These are phyloP conservation scores for Eurystomus glaucurus DNA, from an alignment of 2,797 vertebrate species.

Conservation along the genomic window DNA sequence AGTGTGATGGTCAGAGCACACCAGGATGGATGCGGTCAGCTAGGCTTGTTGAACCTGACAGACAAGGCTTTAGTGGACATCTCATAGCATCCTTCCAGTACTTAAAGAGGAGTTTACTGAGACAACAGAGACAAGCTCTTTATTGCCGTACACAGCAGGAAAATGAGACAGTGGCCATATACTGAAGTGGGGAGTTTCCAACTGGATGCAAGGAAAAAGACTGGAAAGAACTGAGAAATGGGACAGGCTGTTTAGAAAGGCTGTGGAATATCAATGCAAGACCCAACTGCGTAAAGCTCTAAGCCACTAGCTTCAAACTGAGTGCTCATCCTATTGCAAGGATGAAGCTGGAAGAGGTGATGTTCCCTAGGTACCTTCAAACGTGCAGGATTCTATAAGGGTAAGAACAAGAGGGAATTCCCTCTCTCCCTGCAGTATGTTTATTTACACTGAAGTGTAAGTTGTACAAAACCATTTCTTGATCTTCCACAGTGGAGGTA, in stretches of 20 bases:
- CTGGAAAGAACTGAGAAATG: background rate
- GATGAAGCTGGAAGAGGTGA: background rate
- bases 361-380: background rate
- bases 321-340: background rate
- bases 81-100: background rate
- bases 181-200: background rate
- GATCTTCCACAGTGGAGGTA: background rate
- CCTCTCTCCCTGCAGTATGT: background rate
- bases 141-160: background rate
- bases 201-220: background rate
- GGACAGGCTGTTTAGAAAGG: background rate
- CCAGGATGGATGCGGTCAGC: background rate
- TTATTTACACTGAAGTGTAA: background rate
- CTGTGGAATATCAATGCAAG: background rate
- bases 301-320: background rate
- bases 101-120: background rate
- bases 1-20: background rate
- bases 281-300: background rate
- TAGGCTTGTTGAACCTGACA: background rate
- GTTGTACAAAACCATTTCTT: background rate
- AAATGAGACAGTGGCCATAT: background rate
- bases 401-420: background rate
- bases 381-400: background rate
- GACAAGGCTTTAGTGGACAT: background rate
- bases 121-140: background rate